Percentiles rank a stretch among this genome's conserved stretches.
Conservation (phyloP, 2,113 vertebrate genomes). For the Procapra przewalskii region DNA sequence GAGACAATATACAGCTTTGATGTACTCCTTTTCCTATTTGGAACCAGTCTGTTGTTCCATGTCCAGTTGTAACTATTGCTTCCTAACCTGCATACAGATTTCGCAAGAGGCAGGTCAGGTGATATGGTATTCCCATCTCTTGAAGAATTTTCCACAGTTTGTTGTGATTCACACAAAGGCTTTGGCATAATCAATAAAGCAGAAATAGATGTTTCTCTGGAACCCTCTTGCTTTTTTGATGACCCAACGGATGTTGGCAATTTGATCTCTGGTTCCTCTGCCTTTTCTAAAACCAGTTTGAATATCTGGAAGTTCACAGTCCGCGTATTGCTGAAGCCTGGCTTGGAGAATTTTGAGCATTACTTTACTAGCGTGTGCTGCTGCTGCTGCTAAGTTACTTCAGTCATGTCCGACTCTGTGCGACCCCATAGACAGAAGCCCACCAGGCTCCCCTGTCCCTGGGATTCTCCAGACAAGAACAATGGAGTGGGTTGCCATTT, state of each 20-base stretch:
- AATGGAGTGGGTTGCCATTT: too few species aligned
- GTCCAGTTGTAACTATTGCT: background rate
- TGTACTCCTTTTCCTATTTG: background rate
- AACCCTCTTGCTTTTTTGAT: accelerated
- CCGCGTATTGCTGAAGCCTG: accelerated
- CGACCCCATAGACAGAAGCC: too few species aligned
- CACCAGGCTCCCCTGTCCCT: too few species aligned
- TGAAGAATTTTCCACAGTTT: background rate
- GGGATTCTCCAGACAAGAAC: too few species aligned
- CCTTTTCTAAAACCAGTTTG: background rate
- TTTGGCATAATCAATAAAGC: background rate
- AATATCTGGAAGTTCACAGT: accelerated
- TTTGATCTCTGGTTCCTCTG: background rate
- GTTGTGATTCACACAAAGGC: background rate
- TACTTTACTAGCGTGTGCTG: background rate
- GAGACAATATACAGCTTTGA: background rate
- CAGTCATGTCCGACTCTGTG: too few species aligned
- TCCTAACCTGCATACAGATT: background rate
- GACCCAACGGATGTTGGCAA: accelerated
- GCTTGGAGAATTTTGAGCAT: background rate
- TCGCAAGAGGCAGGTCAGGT: background rate
- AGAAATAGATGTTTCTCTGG: background rate
- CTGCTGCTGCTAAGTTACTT: too few species aligned
- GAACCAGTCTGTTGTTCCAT: background rate
- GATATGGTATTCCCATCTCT: background rate